A percentile compares a stretch with the other conserved stretches of the same genome.
Evolutionary conservation across 2,113 vertebrate genomes (phyloP).

Genomic region (Melanerpes aurifrons): DNA sequence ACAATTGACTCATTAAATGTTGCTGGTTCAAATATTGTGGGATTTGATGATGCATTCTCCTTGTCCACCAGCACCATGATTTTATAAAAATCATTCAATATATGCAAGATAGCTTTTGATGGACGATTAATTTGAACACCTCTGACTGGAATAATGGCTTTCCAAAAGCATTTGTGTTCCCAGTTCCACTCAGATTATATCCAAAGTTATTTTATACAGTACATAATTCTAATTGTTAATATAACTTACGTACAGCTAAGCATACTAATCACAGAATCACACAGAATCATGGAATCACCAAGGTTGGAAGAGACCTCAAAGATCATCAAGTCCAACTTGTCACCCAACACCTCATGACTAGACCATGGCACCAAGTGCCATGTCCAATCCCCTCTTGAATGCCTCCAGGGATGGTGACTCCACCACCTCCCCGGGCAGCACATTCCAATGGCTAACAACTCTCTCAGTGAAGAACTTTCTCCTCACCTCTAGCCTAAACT

Average conservation of each 20-base stretch:
- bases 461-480: too few relatives aligned
- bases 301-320: too few relatives aligned
- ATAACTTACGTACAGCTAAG: not conserved
- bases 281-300: too few relatives aligned
- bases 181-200: not conserved
- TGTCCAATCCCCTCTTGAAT: too few relatives aligned
- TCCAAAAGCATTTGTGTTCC: not conserved
- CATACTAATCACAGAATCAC: not conserved
- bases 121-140: constrained; percentile 16
- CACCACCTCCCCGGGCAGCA: too few relatives aligned
- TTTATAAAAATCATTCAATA: not conserved
- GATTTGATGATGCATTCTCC: not conserved
- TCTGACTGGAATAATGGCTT: not conserved
- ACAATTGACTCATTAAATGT: not conserved
- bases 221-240: constrained; percentile 10
- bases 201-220: constrained; percentile 3
- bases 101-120: not conserved
- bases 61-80: not conserved
- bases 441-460: too few relatives aligned
- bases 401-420: too few relatives aligned
- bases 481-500: too few relatives aligned
- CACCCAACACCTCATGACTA: too few relatives aligned
- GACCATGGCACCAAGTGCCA: too few relatives aligned
- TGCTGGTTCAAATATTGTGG: not conserved
- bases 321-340: too few relatives aligned